Evolutionary conservation across 35 echinoderm and acorn worm genomes (phyloP).

Genomic region (Lytechinus variegatus): DNA sequence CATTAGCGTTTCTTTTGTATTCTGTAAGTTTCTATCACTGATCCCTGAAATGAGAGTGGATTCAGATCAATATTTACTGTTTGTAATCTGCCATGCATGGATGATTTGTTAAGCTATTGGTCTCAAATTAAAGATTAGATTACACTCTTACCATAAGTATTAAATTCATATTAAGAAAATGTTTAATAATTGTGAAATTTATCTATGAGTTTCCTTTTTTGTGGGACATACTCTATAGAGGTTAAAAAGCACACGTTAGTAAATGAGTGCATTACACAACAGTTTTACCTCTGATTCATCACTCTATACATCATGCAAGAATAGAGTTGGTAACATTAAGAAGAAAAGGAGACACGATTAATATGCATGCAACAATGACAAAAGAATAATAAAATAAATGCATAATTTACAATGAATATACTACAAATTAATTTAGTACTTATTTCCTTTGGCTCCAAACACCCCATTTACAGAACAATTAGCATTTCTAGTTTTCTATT

Average conservation of each 20-base stretch:
- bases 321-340: background rate
- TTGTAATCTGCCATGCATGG: no score
- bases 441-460: background rate
- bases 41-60: no score
- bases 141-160: no score
- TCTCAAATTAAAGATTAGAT: no score
- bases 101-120: no score
- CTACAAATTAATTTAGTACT: background rate
- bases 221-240: background rate
- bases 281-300: conserved; percentile 1
- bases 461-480: background rate
- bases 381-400: background rate
- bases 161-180: no score
- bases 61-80: no score
- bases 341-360: background rate
- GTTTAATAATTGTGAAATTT: no score
- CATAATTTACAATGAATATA: background rate
- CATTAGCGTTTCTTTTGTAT: no score
- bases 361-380: background rate
- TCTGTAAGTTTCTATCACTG: no score
- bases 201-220: no score
- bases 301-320: background rate
- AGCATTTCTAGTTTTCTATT: no score
- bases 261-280: background rate
- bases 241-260: background rate